phyloP scores from a whole-genome alignment of 2,888 invertebrate species.

The Eupithecia inturbata region DNA sequence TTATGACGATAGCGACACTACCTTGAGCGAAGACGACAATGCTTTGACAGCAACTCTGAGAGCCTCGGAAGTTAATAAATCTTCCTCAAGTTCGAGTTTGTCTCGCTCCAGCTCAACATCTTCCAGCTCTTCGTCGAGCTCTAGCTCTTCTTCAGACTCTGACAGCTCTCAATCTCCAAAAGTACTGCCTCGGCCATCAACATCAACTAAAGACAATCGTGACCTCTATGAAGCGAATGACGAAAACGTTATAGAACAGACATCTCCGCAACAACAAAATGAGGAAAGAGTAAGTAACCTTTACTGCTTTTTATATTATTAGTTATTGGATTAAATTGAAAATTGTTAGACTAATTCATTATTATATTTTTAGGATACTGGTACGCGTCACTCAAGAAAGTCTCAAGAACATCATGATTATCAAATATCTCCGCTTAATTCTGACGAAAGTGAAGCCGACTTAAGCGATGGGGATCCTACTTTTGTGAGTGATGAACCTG shows the following conservation, averaged over 20 bases:
- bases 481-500: conserved; percentile 7
- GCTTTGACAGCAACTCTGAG: conserved; percentile 9
- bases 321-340: conserved; percentile 10
- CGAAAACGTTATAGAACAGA: conserved; percentile 9
- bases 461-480: conserved; percentile 9
- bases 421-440: conserved; percentile 10
- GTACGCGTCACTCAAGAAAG: conserved; percentile 10
- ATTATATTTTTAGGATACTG: conserved; percentile 8
- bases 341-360: conserved; percentile 9
- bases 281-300: conserved; percentile 10
- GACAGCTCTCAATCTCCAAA: conserved; percentile 10
- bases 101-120: conserved; percentile 9
- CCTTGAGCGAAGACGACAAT: conserved; percentile 8
- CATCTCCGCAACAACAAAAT: conserved; percentile 10
- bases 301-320: conserved; percentile 10
- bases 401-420: conserved; percentile 10
- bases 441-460: conserved; percentile 10
- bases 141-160: conserved; percentile 7
- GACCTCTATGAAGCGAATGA: conserved; percentile 10
- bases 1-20: conserved; percentile 9
- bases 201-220: conserved; percentile 10
- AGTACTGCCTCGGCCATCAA: conserved; percentile 9
- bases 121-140: conserved; percentile 10
- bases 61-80: conserved; percentile 10
- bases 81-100: conserved; percentile 10